Conservation (phyloP, 2,797 vertebrate species). For the Chiloscyllium punctatum region DNA sequence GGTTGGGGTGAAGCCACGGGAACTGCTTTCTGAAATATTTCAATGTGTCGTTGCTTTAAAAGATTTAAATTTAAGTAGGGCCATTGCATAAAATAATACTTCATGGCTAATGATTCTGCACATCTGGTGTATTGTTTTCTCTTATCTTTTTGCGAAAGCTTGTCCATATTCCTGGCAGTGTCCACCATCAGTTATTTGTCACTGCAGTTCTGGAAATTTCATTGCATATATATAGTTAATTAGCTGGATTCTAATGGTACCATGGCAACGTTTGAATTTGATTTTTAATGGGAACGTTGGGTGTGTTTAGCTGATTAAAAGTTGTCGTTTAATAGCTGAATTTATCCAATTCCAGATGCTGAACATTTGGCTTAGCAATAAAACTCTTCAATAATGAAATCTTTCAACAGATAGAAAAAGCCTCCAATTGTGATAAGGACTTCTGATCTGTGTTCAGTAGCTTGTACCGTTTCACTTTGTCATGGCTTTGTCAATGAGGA, state of each 20-base stretch:
- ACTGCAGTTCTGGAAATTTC: background rate
- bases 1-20: background rate
- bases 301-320: slow-evolving; percentile 3
- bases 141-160: slow-evolving; percentile 21
- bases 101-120: background rate
- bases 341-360: background rate
- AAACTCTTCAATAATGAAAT: background rate
- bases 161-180: slow-evolving; percentile 7
- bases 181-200: background rate
- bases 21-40: background rate
- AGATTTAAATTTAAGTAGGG: background rate
- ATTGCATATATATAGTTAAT: background rate
- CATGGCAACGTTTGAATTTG: slow-evolving; percentile 26
- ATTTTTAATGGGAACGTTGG: background rate
- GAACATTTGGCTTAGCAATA: background rate
- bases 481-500: too few species aligned
- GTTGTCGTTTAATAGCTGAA: slow-evolving; percentile 4
- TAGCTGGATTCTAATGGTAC: background rate
- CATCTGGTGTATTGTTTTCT: background rate
- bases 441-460: background rate
- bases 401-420: background rate
- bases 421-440: background rate
- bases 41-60: background rate
- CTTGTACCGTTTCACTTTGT: too few species aligned
- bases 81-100: slow-evolving; percentile 19